Base-by-base conservation (phyloP, 53 echinoderm and acorn worm genomes). In the Actinopyga echinites region DNA sequence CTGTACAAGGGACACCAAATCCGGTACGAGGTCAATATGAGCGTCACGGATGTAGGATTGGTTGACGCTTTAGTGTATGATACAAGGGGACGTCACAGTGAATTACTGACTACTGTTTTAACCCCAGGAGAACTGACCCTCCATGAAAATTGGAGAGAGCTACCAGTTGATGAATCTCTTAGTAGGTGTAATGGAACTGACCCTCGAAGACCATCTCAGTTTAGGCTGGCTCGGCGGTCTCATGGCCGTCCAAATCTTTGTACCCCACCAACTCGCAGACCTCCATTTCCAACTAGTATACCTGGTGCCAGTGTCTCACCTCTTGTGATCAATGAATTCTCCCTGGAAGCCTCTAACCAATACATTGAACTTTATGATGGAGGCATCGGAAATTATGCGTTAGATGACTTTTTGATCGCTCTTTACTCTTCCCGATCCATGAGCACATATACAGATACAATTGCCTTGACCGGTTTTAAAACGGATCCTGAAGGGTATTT, bases 51-150 rank as follows among this genome's bases (percentile, higher is more conserved):
- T 44, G 57, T 37, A 23, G 85, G 79, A 11, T 87, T 96, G 22
- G 89, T 96, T 11, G 96, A 96, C 86, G 96, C 96, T 12, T 37
- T 96, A 30, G 96, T 96, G 29, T 96, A 96, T 69, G 91, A 96
- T 74, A 49, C 53, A 15, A 38, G 45, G 35, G 93, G 93, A 4
- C 29, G 77, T 12, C 83, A 90, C 63, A 83, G 82, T 69, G 84
- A 85, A 34, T 53, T 75, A 0, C 62, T 92, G 37, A 25, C 77
- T 12, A 75, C 90, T 85, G 79, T 92, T 23, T 81, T 96, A 13
- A 93, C 92, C 8, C 93, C 93, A 0, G 90, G 90, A 67, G 68
- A 93, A 82, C 21, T 21, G 45, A 84, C 88, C 9, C 58, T 93
- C 10, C 88, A 91, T 79, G 96, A 96, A 84, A 71, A 83, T 67